Evolutionary conservation across 2,113 vertebrate genomes (phyloP), one percentile per base, ranked within the genome.

Genomic region (Myotis brandtii): DNA sequence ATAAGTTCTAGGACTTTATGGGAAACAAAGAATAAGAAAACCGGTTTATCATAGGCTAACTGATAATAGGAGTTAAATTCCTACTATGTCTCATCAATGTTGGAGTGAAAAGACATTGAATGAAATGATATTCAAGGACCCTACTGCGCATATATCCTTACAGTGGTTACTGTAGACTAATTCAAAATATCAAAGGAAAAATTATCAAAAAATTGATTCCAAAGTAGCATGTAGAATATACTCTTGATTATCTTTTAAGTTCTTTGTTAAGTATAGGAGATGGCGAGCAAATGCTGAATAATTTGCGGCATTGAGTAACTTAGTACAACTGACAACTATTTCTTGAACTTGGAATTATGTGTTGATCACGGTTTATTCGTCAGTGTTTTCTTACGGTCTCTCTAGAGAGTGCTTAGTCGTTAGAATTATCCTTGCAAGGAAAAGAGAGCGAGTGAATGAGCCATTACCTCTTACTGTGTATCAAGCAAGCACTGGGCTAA

Each of bases 141-240:
- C 69, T 66, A 66, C 48, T 9, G 6, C 1, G 18, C n/a, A 10
- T n/a, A 30, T 21, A 50, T 14, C 40, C 34, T 79, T 4, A 21
- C 9, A 40, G 37, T 52, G 32, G 11, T 62, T 43, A 72, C 48
- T 18, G 0, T 23, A 76, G 32, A 23, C 62, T n/a, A 27, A 18
- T 37, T 73, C 50, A 90, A 82, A 66, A 83, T 86, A 52, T 48
- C 67, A 84, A 73, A 81, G 30, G 52, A 30, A 91, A 92, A 86
- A 54, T 81, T 16, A 66, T 27, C 16, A 87, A 54, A 64, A 11
- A 67, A 76, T 75, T 76, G 40, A 83, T 79, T 72, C 7, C 69
- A 69, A 92, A 72, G 59, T 17, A 94, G 50, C 9, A 54, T 21
- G 52, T 2, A 37, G 27, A 88, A 93, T 40, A 67, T 13, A 85